Conservation (phyloP, 2,113 vertebrate genomes). For the Mormyrus iriodes region DNA sequence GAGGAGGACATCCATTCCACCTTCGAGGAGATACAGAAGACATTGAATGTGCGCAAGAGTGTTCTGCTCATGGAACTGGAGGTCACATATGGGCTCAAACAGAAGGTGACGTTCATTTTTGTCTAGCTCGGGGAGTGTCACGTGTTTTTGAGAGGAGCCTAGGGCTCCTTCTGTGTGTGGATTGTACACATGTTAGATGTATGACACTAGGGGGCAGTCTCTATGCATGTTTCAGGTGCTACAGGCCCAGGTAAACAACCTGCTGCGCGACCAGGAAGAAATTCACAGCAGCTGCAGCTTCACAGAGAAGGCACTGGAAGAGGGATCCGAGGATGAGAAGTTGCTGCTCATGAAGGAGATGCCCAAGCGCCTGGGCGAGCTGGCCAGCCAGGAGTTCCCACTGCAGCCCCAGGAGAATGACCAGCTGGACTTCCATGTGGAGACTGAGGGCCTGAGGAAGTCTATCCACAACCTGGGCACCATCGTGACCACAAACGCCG, state of each 20-base stretch:
- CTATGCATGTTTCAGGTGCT: constrained; percentile 67
- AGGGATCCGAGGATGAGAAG: constrained; percentile 72
- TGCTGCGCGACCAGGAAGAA: constrained; percentile 77
- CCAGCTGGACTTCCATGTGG: constrained; percentile 87
- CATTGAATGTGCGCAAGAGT: constrained; percentile 87
- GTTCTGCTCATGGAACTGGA: constrained; percentile 96
- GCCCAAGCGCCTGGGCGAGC: constrained; percentile 73
- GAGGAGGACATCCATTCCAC: constrained; percentile 93
- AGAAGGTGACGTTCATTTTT: constrained; percentile 67
- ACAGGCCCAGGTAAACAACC: constrained; percentile 80
- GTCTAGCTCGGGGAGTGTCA: not conserved
- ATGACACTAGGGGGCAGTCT: not conserved
- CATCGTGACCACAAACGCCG: constrained; percentile 89
- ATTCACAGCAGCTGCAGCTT: constrained; percentile 76
- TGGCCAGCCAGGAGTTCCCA: constrained; percentile 70
- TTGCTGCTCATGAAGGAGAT: constrained; percentile 78
- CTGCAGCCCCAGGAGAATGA: constrained; percentile 88
- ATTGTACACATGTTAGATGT: not conserved
- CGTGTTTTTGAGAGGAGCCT: not conserved
- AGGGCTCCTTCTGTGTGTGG: not conserved
- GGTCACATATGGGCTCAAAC: constrained; percentile 93
- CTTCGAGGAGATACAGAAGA: constrained; percentile 93
- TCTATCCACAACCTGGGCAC: constrained; percentile 94
- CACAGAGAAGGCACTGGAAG: constrained; percentile 75
- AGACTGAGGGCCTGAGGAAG: constrained; percentile 88